Evolutionary conservation across 2,113 vertebrate genomes (phyloP).

Genomic region (Cyprinodon tularosa): DNA sequence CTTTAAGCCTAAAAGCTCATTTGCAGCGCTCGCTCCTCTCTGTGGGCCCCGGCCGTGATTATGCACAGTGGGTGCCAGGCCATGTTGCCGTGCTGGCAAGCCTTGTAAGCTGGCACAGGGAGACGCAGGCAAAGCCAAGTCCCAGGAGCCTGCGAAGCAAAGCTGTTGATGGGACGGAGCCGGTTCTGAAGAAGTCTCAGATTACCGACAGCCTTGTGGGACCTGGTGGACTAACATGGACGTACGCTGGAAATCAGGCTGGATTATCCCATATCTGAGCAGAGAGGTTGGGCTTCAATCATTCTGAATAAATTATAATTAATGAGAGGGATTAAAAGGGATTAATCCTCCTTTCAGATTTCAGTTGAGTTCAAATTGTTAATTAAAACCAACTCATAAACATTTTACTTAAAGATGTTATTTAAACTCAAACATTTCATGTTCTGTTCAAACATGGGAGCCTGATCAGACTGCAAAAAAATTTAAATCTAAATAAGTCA

Average conservation of each 20-base stretch:
- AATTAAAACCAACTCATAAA: too few relatives aligned
- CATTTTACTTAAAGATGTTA: too few relatives aligned
- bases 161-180: constrained; percentile 66
- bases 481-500: too few relatives aligned
- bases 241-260: not conserved
- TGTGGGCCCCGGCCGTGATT: constrained; percentile 66
- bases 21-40: constrained; percentile 54
- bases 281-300: not conserved
- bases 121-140: constrained; percentile 52
- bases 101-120: constrained; percentile 48
- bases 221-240: constrained; percentile 12
- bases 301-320: too few relatives aligned
- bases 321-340: too few relatives aligned
- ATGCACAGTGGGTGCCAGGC: constrained; percentile 70
- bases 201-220: constrained; percentile 35
- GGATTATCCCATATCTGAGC: not conserved
- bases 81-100: constrained; percentile 55
- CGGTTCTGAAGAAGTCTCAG: constrained; percentile 58
- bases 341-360: too few relatives aligned
- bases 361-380: too few relatives aligned
- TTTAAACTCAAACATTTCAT: too few relatives aligned
- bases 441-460: too few relatives aligned
- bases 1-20: constrained; percentile 74
- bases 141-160: constrained; percentile 58
- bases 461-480: too few relatives aligned